Percentiles rank a stretch among this genome's conserved stretches.
Evolutionary conservation across 1,140 invertebrate species (phyloP).

Genomic region (Rhagoletis zephyria): DNA sequence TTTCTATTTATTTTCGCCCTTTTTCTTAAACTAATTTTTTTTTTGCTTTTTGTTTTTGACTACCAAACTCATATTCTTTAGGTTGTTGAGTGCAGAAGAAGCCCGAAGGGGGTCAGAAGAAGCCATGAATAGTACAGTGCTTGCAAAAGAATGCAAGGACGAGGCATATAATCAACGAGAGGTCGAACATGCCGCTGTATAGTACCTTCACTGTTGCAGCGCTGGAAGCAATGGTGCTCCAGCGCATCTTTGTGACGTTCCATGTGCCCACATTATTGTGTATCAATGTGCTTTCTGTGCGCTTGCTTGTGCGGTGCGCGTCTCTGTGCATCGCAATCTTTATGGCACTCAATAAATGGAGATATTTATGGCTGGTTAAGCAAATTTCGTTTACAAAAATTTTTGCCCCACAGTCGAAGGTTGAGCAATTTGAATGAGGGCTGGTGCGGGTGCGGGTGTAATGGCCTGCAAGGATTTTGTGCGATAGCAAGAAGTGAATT

Average conservation of each 20-base stretch:
- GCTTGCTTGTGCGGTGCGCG: neutral
- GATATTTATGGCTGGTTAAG: slow-evolving; percentile 63
- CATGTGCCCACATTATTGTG: neutral
- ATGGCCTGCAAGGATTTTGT: neutral
- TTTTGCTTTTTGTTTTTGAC: neutral
- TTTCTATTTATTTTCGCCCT: neutral
- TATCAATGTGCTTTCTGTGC: neutral
- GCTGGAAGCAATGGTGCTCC: slow-evolving; percentile 19
- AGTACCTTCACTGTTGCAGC: neutral
- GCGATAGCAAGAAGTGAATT: neutral
- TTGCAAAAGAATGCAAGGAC: neutral
- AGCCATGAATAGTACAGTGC: neutral
- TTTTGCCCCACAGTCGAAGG: neutral
- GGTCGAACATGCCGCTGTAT: slow-evolving; percentile 7
- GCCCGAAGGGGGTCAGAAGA: slow-evolving; percentile 23
- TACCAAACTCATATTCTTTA: slow-evolving; percentile 23
- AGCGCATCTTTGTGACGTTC: neutral
- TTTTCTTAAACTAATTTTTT: neutral
- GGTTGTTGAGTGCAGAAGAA: slow-evolving; percentile 26
- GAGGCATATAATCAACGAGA: neutral
- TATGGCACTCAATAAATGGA: slow-evolving; percentile 55
- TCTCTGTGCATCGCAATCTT: slow-evolving; percentile 39
- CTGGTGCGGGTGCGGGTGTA: neutral
- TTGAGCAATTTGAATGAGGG: neutral
- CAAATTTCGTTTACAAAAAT: slow-evolving; percentile 59